Evolutionary conservation across 2,888 invertebrate species (phyloP), one percentile per base, ranked within the genome.

Genomic region (Drosophila putrida): DNA sequence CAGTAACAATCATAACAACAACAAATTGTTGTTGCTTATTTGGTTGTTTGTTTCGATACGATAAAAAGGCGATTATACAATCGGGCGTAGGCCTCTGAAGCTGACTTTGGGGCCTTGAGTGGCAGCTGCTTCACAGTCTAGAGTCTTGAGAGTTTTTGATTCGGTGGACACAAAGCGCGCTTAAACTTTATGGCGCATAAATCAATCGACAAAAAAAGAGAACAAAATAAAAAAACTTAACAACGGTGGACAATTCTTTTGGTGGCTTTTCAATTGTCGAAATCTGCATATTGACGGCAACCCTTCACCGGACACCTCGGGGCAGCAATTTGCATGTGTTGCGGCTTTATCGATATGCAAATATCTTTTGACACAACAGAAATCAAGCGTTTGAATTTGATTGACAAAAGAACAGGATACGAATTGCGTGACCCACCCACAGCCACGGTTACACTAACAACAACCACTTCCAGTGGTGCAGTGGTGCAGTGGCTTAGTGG

Each of bases 121-220:
- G 43, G 49, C 49, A 49, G 49, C 49, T 49, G 49, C 49, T 35
- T 35, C 49, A 49, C 8, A 46, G 46, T 46, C 46, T 46, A 28
- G 28, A 46, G 46, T 46, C 46, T 46, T 46, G 28, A 51, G 75
- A 78, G 72, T 58, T 33, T 74, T 74, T 54, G 70, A 59, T 59
- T 61, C 61, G 46, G 49, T 38, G 35, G 33, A 58, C 62, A 85
- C 88, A 89, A 73, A 82, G 85, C 61, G 53, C 66, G 59, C 70
- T 78, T 74, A 86, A 88, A 55, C 41, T 87, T 88, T 87, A 81
- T 83, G 75, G 71, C 68, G 51, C 87, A 87, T 88, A 88, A 83
- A 83, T 88, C 82, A 88, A 72, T 44, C 44, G 31, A 67, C 58
- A 62, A 62, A 25, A 36, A 31, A 46, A 35, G 33, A 46, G 59